Conservation (phyloP, 2,888 invertebrate genomes). For the Caenorhabditis sp. region DNA sequence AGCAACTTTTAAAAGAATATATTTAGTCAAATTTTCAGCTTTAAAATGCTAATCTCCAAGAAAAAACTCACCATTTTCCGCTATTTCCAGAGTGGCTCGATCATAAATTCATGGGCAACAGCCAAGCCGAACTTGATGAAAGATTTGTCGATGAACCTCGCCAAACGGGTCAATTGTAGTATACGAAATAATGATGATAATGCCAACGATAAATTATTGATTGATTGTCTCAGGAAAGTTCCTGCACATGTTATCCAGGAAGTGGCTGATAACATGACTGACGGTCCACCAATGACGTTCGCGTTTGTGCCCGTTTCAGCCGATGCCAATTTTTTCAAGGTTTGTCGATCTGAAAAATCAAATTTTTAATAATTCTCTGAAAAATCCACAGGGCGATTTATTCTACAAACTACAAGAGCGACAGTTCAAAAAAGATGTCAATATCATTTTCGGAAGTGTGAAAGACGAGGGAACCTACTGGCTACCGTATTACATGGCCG, state of each 20-base stretch:
- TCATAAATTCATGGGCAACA: slow-evolving; percentile 90
- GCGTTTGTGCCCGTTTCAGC: slow-evolving; percentile 93
- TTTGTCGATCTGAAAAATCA: too few relatives aligned
- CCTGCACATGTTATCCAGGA: slow-evolving; percentile 76
- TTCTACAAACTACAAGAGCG: slow-evolving; percentile 74
- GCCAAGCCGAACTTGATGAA: slow-evolving; percentile 79
- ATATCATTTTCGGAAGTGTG: slow-evolving; percentile 88
- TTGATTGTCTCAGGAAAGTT: slow-evolving; percentile 79
- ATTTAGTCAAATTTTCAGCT: too few relatives aligned
- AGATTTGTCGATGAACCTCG: slow-evolving; percentile 57
- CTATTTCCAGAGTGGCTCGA: slow-evolving; percentile 79
- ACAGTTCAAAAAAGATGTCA: slow-evolving; percentile 85
- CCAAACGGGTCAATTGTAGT: slow-evolving; percentile 62
- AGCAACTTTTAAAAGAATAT: not conserved
- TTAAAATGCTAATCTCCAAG: too few relatives aligned
- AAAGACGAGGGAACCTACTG: slow-evolving; percentile 83
- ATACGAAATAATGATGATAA: slow-evolving; percentile 50
- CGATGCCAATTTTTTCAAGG: slow-evolving; percentile 79
- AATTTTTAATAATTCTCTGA: too few relatives aligned
- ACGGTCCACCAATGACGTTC: slow-evolving; percentile 76
- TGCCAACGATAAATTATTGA: slow-evolving; percentile 59
- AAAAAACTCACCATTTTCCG: not conserved
- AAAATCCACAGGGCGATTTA: slow-evolving; percentile 80
- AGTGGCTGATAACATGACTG: slow-evolving; percentile 64
- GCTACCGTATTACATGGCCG: slow-evolving; percentile 68